Evolutionary conservation across 2,797 vertebrate species (phyloP), one percentile per base, ranked within the genome.

Genomic region (Discoglossus pictus): DNA sequence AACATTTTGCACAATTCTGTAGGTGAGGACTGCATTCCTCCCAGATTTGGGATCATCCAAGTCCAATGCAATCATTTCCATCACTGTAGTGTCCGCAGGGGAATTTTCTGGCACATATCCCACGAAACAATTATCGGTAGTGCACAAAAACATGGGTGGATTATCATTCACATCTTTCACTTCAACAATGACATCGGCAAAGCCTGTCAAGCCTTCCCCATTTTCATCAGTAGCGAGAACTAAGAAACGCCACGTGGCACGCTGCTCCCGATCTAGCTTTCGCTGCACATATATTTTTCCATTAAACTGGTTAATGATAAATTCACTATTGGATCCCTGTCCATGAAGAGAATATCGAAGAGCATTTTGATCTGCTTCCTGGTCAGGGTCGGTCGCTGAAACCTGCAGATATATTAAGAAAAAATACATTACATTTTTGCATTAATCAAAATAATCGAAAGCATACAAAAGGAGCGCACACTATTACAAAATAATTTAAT

Each of bases 11-110:
- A 93, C 75, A 77, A 96, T 94, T 68, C 86, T 90, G 75, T 96
- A 96, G 3, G 89, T 92, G 51, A 96, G 75, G 35, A 87, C 68
- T 1, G 93, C 90, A 17, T 95, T 95, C 31, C 56, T 76, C 21
- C 85, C 88, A 54, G 86, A 82, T 51, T 90, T 92, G 18, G 92
- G 86, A 77, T 94, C 92, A 62, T 96, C 94, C 0, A 92, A 76
- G 73, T 96, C 94, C 43, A 88, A 79, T 18, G 93, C 94, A 1
- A 84, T 84, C 91, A 96, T 94, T 63, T 94, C 92, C 91, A 94
- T 92, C 53, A 96, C 81, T 0, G 87, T 82, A 6, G 92, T 93
- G 74, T 90, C 93, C 0, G 93, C 93, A 0, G 90, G 92, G 0
- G 93, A 92, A 65, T 92, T 91, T 72, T 96, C 93, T 20, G 89